Evolutionary conservation across 2,113 vertebrate species (phyloP).

Genomic region (Meles meles): DNA sequence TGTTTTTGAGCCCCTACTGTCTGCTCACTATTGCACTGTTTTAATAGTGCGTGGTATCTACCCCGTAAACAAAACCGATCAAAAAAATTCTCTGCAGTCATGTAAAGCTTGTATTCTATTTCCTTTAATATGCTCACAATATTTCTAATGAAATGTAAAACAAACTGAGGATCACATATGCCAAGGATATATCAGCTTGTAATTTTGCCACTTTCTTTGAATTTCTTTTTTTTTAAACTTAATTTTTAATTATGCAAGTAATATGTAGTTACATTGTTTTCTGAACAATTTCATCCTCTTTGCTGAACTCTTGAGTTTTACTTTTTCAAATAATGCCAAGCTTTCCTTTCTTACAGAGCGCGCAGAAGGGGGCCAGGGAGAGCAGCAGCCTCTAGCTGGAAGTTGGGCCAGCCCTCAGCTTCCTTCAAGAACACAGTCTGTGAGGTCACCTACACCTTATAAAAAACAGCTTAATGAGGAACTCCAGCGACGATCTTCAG

Average conservation of each 20-base stretch:
- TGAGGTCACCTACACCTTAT: slow-evolving; percentile 83
- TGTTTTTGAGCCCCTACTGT: background rate
- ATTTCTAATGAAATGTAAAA: slow-evolving; percentile 3
- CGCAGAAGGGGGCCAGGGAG: slow-evolving; percentile 82
- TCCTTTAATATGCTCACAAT: background rate
- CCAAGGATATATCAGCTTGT: background rate
- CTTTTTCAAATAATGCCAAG: slow-evolving; percentile 85
- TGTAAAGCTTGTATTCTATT: background rate
- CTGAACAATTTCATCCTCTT: background rate
- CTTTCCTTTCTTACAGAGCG: slow-evolving; percentile 84
- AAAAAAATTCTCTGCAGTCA: background rate
- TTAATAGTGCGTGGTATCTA: background rate
- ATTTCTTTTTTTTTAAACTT: background rate
- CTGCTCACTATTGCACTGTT: background rate
- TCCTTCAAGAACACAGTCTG: slow-evolving; percentile 81
- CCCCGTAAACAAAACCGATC: background rate
- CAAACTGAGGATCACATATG: background rate
- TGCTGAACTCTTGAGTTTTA: background rate
- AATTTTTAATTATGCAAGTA: background rate
- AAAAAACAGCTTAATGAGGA: slow-evolving; percentile 88
- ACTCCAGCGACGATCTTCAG: slow-evolving; percentile 88
- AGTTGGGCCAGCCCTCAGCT: slow-evolving; percentile 91
- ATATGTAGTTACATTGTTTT: background rate
- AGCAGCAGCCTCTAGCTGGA: slow-evolving; percentile 82
- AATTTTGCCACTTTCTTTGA: slow-evolving; percentile 1